Evolutionary conservation across 2,888 invertebrate species (phyloP), one percentile per base, ranked within the genome.

Genomic region (Harmothoe impar): DNA sequence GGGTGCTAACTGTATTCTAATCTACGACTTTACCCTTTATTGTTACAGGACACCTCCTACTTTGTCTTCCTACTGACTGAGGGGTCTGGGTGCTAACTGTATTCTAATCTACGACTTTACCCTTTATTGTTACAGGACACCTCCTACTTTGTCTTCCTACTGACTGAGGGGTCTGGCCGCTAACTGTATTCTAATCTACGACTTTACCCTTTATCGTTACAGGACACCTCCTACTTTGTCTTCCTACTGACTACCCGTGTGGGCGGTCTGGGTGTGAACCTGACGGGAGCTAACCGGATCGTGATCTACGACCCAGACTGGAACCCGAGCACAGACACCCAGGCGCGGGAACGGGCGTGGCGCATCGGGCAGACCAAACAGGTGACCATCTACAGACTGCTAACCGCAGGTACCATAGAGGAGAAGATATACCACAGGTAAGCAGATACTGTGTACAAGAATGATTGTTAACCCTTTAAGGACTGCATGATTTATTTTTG

Each of bases 221-320:
- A 93, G 93, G 93, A 98, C 96, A 92, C 96, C 0, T 97, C 97
- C 12, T 97, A 97, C 94, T 97, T 98, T 94, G 97, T 98, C 0
- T 99, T 99, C 96, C 96, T 99, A 91, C 96, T 99, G 92, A 99
- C 99, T 20, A 99, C 99, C 0, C 97, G 98, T 94, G 99, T 99
- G 85, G 99, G 99, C 77, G 99, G 99, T 0, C 96, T 99, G 31
- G 99, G 99, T 25, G 97, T 99, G 0, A 99, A 99, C 96, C 96
- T 99, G 93, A 98, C 98, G 3, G 98, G 98, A 43, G 99, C 99
- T 62, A 97, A 98, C 96, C 97, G 98, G 94, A 98, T 99, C 0
- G 97, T 99, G 25, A 98, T 99, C 94, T 99, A 97, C 96, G 99
- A 99, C 96, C 99, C 99, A 23, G 99, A 99, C 95, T 99, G 99